phyloP scores from a whole-genome alignment of 92 coral and sea anemone genomes.

The Pocillopora meandrina region DNA sequence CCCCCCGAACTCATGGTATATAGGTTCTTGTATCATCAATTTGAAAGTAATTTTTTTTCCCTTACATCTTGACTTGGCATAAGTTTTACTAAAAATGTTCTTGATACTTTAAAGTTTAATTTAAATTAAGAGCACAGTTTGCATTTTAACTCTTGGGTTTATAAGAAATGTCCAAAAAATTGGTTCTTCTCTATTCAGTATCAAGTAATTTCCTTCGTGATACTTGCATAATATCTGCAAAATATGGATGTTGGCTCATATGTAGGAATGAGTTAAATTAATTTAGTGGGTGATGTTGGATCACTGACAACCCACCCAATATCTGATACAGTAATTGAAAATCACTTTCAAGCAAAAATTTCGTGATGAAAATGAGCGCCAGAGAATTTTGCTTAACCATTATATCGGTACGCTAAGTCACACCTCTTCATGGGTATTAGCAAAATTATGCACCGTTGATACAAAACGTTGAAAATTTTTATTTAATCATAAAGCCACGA shows the following conservation, averaged over 20 bases:
- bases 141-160: too few relatives aligned
- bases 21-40: too few relatives aligned
- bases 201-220: neutral
- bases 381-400: too few relatives aligned
- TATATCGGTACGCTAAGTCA: neutral
- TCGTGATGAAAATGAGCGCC: neutral
- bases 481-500: neutral
- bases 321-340: neutral
- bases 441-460: neutral
- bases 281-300: constrained; percentile 1
- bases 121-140: too few relatives aligned
- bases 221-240: neutral
- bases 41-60: too few relatives aligned
- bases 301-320: neutral
- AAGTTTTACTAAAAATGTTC: too few relatives aligned
- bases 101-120: too few relatives aligned
- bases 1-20: too few relatives aligned
- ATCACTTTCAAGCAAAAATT: neutral
- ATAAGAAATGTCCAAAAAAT: too few relatives aligned
- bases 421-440: neutral
- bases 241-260: neutral
- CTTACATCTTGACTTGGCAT: too few relatives aligned
- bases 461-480: neutral
- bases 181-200: too few relatives aligned
- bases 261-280: neutral